Evolutionary conservation across 2,797 vertebrate genomes (phyloP), one percentile per base, ranked within the genome.

Genomic region (Adrianichthys oophorus): DNA sequence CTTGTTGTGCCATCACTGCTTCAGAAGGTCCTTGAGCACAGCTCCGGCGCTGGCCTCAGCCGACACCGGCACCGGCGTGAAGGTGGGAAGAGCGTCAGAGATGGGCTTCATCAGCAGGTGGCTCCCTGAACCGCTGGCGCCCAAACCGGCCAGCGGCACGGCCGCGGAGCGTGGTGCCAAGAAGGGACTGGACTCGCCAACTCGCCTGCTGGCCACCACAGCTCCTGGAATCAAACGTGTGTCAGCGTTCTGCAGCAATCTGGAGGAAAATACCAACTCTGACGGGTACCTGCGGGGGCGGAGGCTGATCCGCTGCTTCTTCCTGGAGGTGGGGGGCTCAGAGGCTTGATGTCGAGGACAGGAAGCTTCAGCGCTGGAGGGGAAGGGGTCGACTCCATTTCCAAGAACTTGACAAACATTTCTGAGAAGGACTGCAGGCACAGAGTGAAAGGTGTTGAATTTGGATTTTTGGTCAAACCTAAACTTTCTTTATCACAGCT

Each of bases 21-120:
- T 95, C 18, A 98, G 85, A 48, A 99, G 89, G 85, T 96, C 95
- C 87, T 98, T 97, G 29, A 99, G 88, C 5, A 97, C 93, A 1
- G 92, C 93, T 29, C 96, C 96, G 0, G 83, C 95, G 0, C 96
- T 96, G 81, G 92, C 87, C 77, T 97, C 96, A 0, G 94, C 90
- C 0, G 93, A 93, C 68, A 98, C 95, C 1, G 96, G 96, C 80
- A 99, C 86, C 7, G 97, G 97, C 1, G 95, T 97, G 81, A 98
- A 98, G 0, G 95, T 94, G 60, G 98, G 98, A 70, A 98, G 79
- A 0, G 92, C 85, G 7, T 95, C 92, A 0, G 95, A 94, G 83
- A 99, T 96, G 64, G 98, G 94, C 85, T 98, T 99, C 94, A 99
- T 93, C 56, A 98, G 93, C 56, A 98, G 91, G 87, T 98, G 97